Evolutionary conservation across 2,888 invertebrate genomes (phyloP), one percentile per base, ranked within the genome.

Genomic region (Cataglyphis livida): DNA sequence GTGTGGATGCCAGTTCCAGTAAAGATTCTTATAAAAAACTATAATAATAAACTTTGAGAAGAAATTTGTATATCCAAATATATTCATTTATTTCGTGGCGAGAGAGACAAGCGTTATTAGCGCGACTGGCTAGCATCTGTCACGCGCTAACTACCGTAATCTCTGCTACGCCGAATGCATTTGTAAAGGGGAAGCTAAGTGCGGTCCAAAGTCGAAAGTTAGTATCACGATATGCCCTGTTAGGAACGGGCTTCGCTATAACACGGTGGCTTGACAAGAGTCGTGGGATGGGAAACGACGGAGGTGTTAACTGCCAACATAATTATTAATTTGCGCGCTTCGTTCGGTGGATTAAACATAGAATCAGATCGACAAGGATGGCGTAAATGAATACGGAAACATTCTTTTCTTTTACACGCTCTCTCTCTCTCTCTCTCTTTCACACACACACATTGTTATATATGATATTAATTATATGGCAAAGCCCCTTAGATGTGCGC

Each of bases 271-370:
- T 71, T 71, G 78, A 71, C 70, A 78, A 70, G 78, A 68, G 82
- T 44, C 54, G 61, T 28, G 73, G 41, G 48, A 59, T 61, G 79
- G 76, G 73, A 64, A 75, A 57, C 61, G 28, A 54, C 66, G 61
- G 48, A 86, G 83, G 79, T 87, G 87, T 90, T 88, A 90, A 89
- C 88, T 89, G 83, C 86, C 84, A 85, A 84, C 90, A 85, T 91
- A 89, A 91, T 91, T 91, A 91, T 89, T 89, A 91, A 92, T 91
- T 91, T 91, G 85, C 85, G 84, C 75, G 88, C 85, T 82, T 87
- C 85, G 85, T 83, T 81, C 87, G 83, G 84, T 85, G 89, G 88
- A 90, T 89, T 90, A 89, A 89, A 86, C 86, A 85, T 64, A 64
- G 75, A 74, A 84, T 81, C 51, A 81, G 35, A 35, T 61, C 57